Evolutionary conservation across 2,888 invertebrate genomes (phyloP).

Genomic region (Pecten maximus): DNA sequence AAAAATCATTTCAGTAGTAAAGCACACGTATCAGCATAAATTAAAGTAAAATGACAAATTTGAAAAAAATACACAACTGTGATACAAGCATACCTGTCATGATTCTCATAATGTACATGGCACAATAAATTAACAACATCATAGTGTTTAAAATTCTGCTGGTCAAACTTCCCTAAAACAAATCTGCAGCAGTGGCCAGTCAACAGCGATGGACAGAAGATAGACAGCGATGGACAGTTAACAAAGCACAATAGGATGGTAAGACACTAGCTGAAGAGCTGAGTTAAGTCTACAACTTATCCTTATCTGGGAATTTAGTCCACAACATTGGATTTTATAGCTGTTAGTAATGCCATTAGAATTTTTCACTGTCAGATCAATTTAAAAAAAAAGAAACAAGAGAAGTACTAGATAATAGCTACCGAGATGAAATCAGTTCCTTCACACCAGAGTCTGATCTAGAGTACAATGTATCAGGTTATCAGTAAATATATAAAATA

Average conservation of each 20-base stretch:
- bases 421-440: not conserved
- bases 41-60: not conserved
- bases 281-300: not conserved
- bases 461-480: not conserved
- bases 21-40: not conserved
- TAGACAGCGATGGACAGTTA: not conserved
- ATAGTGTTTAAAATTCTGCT: not conserved
- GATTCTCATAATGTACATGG: not conserved
- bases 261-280: not conserved
- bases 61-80: not conserved
- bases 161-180: not conserved
- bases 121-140: not conserved
- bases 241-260: not conserved
- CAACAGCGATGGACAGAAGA: not conserved
- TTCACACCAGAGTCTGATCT: not conserved
- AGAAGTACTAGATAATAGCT: not conserved
- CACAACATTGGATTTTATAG: not conserved
- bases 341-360: not conserved
- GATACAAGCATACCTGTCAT: not conserved
- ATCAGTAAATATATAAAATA: too few relatives aligned
- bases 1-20: not conserved
- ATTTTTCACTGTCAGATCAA: not conserved
- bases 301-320: not conserved
- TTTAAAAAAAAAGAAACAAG: not conserved
- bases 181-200: not conserved